Base-by-base conservation (phyloP, 2,888 invertebrate genomes). In the Catocala nupta region DNA sequence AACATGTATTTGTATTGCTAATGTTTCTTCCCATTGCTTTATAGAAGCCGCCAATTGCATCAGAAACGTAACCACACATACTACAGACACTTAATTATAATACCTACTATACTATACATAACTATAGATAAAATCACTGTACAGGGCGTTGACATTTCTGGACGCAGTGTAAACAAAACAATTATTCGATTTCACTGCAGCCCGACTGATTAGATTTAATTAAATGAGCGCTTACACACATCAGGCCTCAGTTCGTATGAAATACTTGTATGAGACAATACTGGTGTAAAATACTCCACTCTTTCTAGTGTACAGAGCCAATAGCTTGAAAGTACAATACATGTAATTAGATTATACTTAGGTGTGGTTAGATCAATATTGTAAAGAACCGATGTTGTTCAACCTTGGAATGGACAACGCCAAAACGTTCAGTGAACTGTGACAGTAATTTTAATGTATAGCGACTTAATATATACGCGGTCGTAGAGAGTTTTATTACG, bases 161-260 rank as follows among this genome's bases (percentile, higher is more conserved):
- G 42, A 59, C 57, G 56, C 55, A 68, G 68, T 63, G 81, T 80
- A 83, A 84, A 84, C 83, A 82, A 54, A 74, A 75, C 71, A 80
- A 82, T 81, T 75, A 78, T 60, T 68, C 58, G 59, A 68, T 71
- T 71, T 48, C 63, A 73, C 61, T 58, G 59, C 68, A 65, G 68
- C 63, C 60, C 59, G 69, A 56, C 68, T 73, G 67, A 66, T 68
- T 65, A 65, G 51, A 59, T 66, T 74, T 73, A 78, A 81, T 82
- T 79, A 77, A 76, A 81, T 75, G 63, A 75, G 59, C 47, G 53
- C 71, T 65, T 74, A 63, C 63, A 59, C 65, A 53, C 45, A 59
- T 68, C 8, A 59, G 52, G 63, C 55, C 65, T 71, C 34, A 71
- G 71, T 71, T 39, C 34, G 33, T 59, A 52, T 39, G 7, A 12